Base-by-base conservation (phyloP, 2,113 vertebrate genomes). In the Sebastes fasciatus region DNA sequence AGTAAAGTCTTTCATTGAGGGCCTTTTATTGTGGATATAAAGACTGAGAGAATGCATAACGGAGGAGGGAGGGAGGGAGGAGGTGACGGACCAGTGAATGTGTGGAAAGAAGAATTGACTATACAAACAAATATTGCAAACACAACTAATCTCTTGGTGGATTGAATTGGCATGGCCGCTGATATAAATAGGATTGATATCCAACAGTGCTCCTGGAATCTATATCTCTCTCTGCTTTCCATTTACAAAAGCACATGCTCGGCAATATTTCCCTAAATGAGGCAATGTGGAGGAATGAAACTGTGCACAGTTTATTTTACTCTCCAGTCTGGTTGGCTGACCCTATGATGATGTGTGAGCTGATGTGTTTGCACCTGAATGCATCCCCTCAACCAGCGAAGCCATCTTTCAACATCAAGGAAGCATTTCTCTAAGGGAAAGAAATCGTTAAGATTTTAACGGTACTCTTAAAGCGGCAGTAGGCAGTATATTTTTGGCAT, bases 131-230 rank as follows among this genome's bases (percentile, higher is more conserved):
- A 82, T 58, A 78, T 68, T 62, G 49, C 79, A 42, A 34, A 49
- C 74, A 79, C 63, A 45, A 51, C 63, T 69, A 40, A 82, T 81
- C 66, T 82, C 67, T 13, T 0, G 46, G 16, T 64, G 42, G 43
- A 79, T 63, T 57, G 63, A 78, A 74, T 58, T 82, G 84, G 63
- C 62, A 68, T 62, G 67, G 54, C 45, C 19, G 17, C 58, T 62
- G 73, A 72, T 34, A 66, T 77, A 77, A 81, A 85, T 81, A 34
- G 77, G 46, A 81, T 54, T 77, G 67, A 85, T 80, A 80, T 85
- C 79, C 77, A 71, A 64, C 51, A 58, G 45, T 52, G 72, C 78
- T 65, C 46, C 52, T 46, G n/a, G 58, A 70, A 80, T 86, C 79
- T 77, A 82, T 77, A 82, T 86, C 73, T 64, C 78, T 14, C 68